Conservation (phyloP, 2,888 invertebrate species). For the Conchocele bisecta region DNA sequence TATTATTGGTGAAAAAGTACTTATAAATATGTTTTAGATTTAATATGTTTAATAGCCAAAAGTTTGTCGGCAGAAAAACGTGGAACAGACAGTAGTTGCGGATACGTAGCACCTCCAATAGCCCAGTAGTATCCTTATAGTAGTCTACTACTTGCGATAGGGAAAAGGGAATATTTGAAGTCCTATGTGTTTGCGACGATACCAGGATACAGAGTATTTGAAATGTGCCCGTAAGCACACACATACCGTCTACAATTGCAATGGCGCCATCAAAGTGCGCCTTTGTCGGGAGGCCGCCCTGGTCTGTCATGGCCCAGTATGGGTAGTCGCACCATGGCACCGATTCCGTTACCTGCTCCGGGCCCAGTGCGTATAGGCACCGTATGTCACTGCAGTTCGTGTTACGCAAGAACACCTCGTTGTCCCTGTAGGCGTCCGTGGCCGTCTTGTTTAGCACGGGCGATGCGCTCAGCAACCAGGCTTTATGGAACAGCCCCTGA, state of each 20-base stretch:
- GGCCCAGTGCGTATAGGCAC: constrained; percentile 60
- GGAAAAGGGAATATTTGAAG: no score
- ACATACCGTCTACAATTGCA: constrained; percentile 68
- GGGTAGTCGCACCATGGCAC: constrained; percentile 69
- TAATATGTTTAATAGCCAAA: no score
- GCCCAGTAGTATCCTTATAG: no score
- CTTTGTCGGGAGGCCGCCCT: constrained; percentile 62
- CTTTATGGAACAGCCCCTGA: constrained; percentile 87
- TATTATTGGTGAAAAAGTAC: no score
- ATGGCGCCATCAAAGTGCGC: constrained; percentile 62
- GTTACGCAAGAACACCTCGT: constrained; percentile 63
- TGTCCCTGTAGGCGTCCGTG: constrained; percentile 65
- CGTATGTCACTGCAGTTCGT: constrained; percentile 51
- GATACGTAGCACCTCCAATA: no score
- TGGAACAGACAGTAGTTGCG: no score
- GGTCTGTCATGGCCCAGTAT: constrained; percentile 70
- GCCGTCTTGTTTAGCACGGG: constrained; percentile 71
- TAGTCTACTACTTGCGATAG: no score
- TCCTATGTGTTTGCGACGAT: no score
- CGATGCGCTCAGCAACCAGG: constrained; percentile 82
- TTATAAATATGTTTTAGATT: no score
- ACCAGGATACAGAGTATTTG: no score
- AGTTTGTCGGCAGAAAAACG: no score
- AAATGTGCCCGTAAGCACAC: no score
- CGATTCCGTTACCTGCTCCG: constrained; percentile 59